Conservation (phyloP, 92 coral and sea anemone genomes). For the Phenganax stokvisi region DNA sequence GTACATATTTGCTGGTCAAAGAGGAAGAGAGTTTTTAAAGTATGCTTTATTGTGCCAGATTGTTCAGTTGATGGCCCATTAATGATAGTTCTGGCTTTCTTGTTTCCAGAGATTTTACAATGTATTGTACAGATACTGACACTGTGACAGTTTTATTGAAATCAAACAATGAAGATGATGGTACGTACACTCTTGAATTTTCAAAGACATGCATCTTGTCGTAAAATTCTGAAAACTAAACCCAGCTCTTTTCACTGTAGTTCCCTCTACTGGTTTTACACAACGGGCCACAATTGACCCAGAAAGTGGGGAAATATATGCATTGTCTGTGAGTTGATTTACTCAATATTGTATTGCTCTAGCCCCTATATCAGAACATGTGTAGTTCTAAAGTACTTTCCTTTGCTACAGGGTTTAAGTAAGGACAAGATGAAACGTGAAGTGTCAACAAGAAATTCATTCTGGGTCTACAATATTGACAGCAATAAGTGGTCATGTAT, state of each 20-base stretch:
- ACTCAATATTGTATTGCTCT: not conserved
- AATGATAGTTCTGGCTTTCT: not conserved
- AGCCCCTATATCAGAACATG: too few species aligned
- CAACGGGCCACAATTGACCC: slow-evolving; percentile 99
- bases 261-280: slow-evolving; percentile 93
- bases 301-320: slow-evolving; percentile 78
- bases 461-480: slow-evolving; percentile 87
- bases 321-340: slow-evolving; percentile 70
- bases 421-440: slow-evolving; percentile 88
- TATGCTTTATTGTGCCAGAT: slow-evolving; percentile 6
- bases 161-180: slow-evolving; percentile 67
- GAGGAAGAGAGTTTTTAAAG: slow-evolving; percentile 94
- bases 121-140: slow-evolving; percentile 71
- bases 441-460: slow-evolving; percentile 82
- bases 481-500: slow-evolving; percentile 88
- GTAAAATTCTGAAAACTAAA: not conserved
- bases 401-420: slow-evolving; percentile 66
- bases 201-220: not conserved
- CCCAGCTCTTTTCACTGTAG: slow-evolving; percentile 29
- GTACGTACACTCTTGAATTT: slow-evolving; percentile 21
- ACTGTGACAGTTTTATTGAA: slow-evolving; percentile 64
- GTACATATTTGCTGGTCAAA: slow-evolving; percentile 96
- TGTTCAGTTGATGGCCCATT: not conserved
- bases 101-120: slow-evolving; percentile 70
- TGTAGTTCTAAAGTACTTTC: not conserved